A percentile compares a stretch with the other conserved stretches of the same genome.
These are phyloP conservation scores for Albula goreensis DNA, from an alignment of 2,113 vertebrate species.

Conservation along the genomic window DNA sequence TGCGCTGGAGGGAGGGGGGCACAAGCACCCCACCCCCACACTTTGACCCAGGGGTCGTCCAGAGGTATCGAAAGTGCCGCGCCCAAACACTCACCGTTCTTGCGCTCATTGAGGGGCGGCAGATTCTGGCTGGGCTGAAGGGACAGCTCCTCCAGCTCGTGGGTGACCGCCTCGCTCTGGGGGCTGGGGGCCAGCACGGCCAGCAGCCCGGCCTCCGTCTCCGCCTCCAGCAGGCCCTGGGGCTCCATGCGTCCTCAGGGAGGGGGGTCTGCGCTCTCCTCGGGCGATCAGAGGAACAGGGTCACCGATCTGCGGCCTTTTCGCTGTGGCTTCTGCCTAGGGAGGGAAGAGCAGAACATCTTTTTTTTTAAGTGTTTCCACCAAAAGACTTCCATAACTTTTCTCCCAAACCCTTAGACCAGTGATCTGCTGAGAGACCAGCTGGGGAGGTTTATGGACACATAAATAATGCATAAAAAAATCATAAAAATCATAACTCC, in stretches of 20 bases:
- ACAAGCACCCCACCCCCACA: not conserved
- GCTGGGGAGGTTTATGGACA: not conserved
- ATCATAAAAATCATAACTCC: too few relatives aligned
- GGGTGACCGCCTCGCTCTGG: slow-evolving; percentile 91
- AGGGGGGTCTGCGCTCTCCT: slow-evolving; percentile 41
- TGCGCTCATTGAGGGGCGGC: slow-evolving; percentile 89
- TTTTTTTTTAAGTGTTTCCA: slow-evolving; percentile 13
- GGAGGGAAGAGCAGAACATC: slow-evolving; percentile 29
- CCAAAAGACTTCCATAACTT: too few relatives aligned
- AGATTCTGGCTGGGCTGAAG: slow-evolving; percentile 83
- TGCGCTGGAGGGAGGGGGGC: not conserved
- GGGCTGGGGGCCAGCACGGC: slow-evolving; percentile 83
- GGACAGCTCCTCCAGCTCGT: slow-evolving; percentile 89
- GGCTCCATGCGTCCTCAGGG: slow-evolving; percentile 77
- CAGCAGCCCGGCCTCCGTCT: slow-evolving; percentile 75
- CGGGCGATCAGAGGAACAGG: slow-evolving; percentile 28
- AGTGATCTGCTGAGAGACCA: not conserved
- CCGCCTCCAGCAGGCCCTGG: slow-evolving; percentile 60
- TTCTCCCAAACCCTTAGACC: not conserved
- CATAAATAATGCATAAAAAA: not conserved
- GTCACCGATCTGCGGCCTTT: slow-evolving; percentile 38
- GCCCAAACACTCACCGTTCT: slow-evolving; percentile 81
- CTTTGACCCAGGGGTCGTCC: not conserved
- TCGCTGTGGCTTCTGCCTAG: slow-evolving; percentile 49
- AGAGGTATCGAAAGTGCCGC: too few relatives aligned